A percentile compares a stretch with the other conserved stretches of the same genome.
These are phyloP conservation scores for Ctenochaetus hawaiiensis DNA, from an alignment of 2,797 vertebrate species.

Conservation along the genomic window DNA sequence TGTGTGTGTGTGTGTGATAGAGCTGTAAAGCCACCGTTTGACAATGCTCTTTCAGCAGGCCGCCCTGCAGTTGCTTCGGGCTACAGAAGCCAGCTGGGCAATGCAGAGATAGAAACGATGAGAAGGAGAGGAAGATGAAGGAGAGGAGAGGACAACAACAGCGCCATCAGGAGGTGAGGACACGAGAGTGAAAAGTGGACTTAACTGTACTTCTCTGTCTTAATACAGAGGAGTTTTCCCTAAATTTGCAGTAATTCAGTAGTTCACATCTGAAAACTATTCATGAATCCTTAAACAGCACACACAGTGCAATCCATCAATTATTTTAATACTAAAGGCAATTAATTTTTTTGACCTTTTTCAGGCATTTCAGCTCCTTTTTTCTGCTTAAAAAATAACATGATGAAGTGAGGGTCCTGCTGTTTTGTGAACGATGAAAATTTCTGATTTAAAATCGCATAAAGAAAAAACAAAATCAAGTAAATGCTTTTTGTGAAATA, in stretches of 20 bases:
- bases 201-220: background rate
- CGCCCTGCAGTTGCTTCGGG: constrained; percentile 81
- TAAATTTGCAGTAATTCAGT: background rate
- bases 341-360: background rate
- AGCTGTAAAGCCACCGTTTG: constrained; percentile 85
- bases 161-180: constrained; percentile 77
- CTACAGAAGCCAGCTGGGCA: constrained; percentile 86
- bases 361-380: background rate
- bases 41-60: constrained; percentile 87
- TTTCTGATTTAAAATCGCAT: background rate
- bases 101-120: constrained; percentile 63
- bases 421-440: constrained; percentile 8
- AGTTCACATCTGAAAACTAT: background rate
- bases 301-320: background rate
- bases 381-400: background rate
- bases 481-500: constrained; percentile 6
- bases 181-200: constrained; percentile 10
- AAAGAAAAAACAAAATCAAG: constrained; percentile 6
- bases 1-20: constrained; percentile 57
- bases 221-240: background rate
- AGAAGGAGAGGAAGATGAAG: constrained; percentile 50
- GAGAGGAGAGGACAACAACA: constrained; percentile 59
- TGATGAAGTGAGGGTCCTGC: background rate
- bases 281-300: background rate
- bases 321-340: background rate